Conservation (phyloP, 2,113 vertebrate species). For the Promerops cafer region DNA sequence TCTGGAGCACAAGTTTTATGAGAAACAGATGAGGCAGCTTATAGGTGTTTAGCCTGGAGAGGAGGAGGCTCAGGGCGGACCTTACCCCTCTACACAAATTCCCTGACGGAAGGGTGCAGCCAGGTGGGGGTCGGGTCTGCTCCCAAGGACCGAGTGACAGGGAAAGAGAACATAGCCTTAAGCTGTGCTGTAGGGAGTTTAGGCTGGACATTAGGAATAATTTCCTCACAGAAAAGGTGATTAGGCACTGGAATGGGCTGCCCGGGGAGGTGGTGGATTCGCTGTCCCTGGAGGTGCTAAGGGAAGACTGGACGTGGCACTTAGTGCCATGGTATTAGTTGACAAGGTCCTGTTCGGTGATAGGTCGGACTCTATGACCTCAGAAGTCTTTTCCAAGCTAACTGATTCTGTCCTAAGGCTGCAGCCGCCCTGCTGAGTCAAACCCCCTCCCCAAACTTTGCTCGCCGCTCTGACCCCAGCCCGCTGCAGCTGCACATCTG, state of each 20-base stretch:
- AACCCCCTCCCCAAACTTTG: background rate
- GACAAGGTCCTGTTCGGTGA: background rate
- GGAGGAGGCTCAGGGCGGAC: background rate
- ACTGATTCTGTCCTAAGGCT: background rate
- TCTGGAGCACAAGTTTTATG: background rate
- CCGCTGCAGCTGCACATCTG: background rate
- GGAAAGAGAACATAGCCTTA: background rate
- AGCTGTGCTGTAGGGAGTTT: background rate
- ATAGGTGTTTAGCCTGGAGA: background rate
- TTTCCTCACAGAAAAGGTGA: background rate
- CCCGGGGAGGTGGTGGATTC: background rate
- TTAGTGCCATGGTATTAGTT: too few species aligned
- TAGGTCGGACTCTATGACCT: background rate
- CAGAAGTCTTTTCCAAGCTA: background rate
- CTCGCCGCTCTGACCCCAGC: background rate
- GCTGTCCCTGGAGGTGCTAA: background rate
- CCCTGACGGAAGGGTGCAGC: background rate
- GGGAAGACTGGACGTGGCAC: background rate
- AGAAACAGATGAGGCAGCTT: background rate
- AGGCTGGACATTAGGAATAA: background rate
- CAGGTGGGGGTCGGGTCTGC: accelerated
- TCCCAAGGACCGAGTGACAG: background rate
- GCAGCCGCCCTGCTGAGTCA: background rate
- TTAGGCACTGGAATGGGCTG: background rate
- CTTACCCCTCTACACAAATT: too few species aligned